phyloP scores from a whole-genome alignment of 2,113 vertebrate genomes.

The Ia io region DNA sequence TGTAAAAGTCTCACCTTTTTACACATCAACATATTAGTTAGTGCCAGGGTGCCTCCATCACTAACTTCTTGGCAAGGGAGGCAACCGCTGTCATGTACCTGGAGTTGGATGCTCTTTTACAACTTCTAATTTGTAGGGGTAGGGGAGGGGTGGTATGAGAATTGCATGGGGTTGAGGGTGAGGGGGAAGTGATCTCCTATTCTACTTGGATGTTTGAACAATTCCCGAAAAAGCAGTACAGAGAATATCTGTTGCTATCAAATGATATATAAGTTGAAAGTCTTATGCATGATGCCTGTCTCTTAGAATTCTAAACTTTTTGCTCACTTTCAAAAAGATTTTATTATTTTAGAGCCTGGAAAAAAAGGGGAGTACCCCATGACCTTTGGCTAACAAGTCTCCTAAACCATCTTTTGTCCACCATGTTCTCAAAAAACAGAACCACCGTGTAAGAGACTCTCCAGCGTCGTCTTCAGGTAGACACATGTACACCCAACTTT shows the following conservation, averaged over 20 bases:
- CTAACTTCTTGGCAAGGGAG: background rate
- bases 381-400: background rate
- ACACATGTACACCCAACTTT: background rate
- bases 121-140: background rate
- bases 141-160: too few relatives aligned
- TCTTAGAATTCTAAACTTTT: background rate
- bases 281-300: background rate
- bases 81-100: background rate
- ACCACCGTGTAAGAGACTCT: background rate
- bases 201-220: background rate
- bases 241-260: background rate
- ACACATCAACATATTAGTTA: background rate
- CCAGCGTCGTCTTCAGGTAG: background rate
- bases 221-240: background rate
- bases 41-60: background rate
- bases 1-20: background rate
- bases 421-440: background rate
- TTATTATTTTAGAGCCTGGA: background rate
- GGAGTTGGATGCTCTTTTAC: background rate
- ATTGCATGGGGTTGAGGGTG: background rate
- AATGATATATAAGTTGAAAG: background rate
- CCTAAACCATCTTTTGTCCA: background rate
- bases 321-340: background rate
- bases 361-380: background rate
- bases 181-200: background rate